Percentiles rank a stretch among this genome's conserved stretches.
These are phyloP conservation scores for Ectobius pallidus DNA, from an alignment of 2,888 invertebrate species.

Conservation along the genomic window DNA sequence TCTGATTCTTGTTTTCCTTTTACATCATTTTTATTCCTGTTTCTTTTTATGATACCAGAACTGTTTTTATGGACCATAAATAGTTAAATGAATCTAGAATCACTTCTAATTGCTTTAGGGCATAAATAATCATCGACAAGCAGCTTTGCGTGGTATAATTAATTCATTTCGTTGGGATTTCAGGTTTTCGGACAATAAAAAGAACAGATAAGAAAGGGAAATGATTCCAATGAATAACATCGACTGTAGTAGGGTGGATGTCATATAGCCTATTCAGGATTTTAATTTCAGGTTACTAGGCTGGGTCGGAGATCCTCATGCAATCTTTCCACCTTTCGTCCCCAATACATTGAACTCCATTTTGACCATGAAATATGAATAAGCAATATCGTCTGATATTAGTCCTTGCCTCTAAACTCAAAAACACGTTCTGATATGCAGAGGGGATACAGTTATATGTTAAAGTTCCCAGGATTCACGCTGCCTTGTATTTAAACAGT, in stretches of 20 bases:
- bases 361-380: slow-evolving; percentile 17
- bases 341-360: slow-evolving; percentile 4
- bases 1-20: slow-evolving; percentile 8
- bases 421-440: slow-evolving; percentile 1
- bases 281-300: not conserved
- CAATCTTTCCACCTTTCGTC: slow-evolving; percentile 16
- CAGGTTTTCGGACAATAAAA: no score
- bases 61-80: not conserved
- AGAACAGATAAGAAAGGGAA: no score
- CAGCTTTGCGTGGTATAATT: not conserved
- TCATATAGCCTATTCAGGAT: not conserved
- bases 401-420: not conserved
- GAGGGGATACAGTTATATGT: not conserved
- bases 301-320: slow-evolving; percentile 7
- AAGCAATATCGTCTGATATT: not conserved
- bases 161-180: not conserved
- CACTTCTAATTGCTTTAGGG: not conserved
- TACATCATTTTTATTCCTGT: not conserved
- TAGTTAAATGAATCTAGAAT: not conserved
- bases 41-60: not conserved
- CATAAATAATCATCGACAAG: not conserved
- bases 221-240: no score
- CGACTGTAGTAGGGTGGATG: not conserved
- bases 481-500: not conserved
- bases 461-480: not conserved